Base-by-base conservation (phyloP, 2,888 invertebrate genomes). In the Lasioglossum figueresi region DNA sequence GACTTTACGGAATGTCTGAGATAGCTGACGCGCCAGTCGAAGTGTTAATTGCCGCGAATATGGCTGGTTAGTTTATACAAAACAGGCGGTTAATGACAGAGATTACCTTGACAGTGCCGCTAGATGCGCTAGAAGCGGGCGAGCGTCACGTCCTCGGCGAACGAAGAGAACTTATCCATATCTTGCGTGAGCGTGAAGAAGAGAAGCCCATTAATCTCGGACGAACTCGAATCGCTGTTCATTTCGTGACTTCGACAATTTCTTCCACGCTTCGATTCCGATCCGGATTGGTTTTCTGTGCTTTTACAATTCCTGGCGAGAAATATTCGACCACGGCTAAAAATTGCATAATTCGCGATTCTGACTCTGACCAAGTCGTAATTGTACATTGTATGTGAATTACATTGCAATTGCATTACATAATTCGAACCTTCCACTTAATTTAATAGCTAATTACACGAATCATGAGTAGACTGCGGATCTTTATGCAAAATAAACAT, bases 111-210 rank as follows among this genome's bases (percentile, higher is more conserved):
- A 94, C 94, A 94, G 94, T 94, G 94, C 94, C 94, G 94, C 94
- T 94, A 94, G 94, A 94, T 94, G 94, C 94, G 94, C 94, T 94
- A 94, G 94, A 94, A 94, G 92, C 94, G 94, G 92, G 94, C 94
- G 91, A 94, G 94, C 92, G 93, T 94, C 92, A 94, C 93, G 92
- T 94, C 94, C 93, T 94, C 94, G 91, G 93, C 94, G 94, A 94
- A 94, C 92, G 94, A 94, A 93, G 94, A 94, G 89, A 94, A 94
- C 85, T 94, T 94, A 92, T 94, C 94, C 93, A 94, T 93, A 92
- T 94, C 94, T 94, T 94, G 89, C 90, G 88, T 91, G 88, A 91
- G 89, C 93, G 83, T 78, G 82, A 86, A 90, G 70, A 90, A 86
- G 90, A 88, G 89, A 87, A 83, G 79, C 48, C 86, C 83, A 88